Conservation (phyloP, 2,113 vertebrate genomes). For the Bufo bufo region DNA sequence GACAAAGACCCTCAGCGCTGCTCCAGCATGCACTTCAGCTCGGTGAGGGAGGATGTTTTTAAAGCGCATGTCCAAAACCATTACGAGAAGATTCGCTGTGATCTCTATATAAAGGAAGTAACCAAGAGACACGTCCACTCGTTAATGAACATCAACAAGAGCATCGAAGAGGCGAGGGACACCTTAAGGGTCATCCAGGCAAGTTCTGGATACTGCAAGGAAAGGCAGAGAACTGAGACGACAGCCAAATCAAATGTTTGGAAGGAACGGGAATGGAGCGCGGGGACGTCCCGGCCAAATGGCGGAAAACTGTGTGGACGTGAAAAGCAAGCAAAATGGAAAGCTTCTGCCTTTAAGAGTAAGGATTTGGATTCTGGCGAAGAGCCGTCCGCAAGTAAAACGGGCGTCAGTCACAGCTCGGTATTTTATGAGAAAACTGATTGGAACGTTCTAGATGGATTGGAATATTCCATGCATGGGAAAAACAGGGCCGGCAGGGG, state of each 20-base stretch:
- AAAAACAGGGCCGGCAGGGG: neutral
- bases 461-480: neutral
- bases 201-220: slow-evolving; percentile 15
- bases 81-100: slow-evolving; percentile 1
- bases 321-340: neutral
- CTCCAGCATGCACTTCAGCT: slow-evolving; percentile 23
- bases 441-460: neutral
- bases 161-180: neutral
- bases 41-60: neutral
- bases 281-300: too few species aligned
- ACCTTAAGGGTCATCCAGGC: neutral
- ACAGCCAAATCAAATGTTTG: neutral
- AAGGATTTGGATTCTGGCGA: neutral
- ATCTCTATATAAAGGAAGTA: neutral
- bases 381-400: neutral
- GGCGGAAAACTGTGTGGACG: neutral
- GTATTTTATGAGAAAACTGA: neutral
- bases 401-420: neutral
- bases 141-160: neutral
- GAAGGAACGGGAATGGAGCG: neutral
- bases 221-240: neutral
- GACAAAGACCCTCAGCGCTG: neutral
- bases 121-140: neutral
- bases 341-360: too few species aligned
- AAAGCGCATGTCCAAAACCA: slow-evolving; percentile 43